phyloP scores from a whole-genome alignment of 2,888 invertebrate genomes.

The Achlya flavicornis region DNA sequence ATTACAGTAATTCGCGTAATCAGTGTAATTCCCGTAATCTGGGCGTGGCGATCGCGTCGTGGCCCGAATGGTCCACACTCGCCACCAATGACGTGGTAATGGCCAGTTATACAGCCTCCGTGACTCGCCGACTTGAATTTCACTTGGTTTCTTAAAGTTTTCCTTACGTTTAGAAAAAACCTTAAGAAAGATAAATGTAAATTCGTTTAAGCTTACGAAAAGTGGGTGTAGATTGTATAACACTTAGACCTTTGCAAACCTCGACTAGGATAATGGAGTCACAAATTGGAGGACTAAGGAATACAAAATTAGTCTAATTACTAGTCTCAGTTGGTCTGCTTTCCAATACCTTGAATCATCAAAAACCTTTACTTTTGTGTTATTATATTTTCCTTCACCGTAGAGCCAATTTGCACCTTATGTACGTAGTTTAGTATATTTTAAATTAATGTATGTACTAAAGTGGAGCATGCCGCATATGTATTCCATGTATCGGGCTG shows the following conservation, averaged over 20 bases:
- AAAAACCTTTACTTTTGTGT: no score
- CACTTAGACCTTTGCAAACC: no score
- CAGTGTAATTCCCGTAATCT: slow-evolving; percentile 35
- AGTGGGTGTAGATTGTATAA: no score
- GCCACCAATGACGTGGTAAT: slow-evolving; percentile 47
- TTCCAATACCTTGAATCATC: no score
- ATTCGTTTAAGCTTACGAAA: no score
- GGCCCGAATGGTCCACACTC: slow-evolving; percentile 3
- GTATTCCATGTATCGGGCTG: neutral
- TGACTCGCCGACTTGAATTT: slow-evolving; percentile 10
- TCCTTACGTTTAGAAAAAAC: neutral
- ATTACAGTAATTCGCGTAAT: slow-evolving; percentile 25
- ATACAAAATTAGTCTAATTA: no score
- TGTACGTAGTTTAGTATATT: neutral
- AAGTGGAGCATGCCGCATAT: neutral
- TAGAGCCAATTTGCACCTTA: no score
- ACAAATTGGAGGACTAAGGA: no score
- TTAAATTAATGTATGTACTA: neutral
- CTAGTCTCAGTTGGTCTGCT: no score
- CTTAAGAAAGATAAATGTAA: neutral
- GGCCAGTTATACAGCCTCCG: slow-evolving; percentile 22
- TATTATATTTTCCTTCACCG: no score
- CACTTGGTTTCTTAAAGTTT: neutral
- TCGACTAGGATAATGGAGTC: no score
- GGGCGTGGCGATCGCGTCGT: slow-evolving; percentile 18